Conservation (phyloP, 2,888 invertebrate genomes). For the Lepidonotus clava region DNA sequence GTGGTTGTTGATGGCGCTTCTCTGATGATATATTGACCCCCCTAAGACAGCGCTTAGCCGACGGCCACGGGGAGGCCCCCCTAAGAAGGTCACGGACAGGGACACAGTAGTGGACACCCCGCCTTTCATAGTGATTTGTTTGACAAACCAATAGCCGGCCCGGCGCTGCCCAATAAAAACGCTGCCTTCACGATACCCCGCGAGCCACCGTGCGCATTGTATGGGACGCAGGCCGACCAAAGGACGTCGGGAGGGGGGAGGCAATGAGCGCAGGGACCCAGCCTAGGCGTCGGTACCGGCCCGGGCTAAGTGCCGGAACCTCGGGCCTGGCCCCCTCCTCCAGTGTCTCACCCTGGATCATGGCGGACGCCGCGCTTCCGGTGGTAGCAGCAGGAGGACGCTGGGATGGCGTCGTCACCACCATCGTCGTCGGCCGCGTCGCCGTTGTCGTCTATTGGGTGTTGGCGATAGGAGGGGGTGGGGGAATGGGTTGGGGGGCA, state of each 20-base stretch:
- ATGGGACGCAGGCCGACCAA: background rate
- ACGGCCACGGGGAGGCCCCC: background rate
- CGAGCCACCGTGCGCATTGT: background rate
- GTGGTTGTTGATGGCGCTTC: too few relatives aligned
- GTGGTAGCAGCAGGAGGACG: background rate
- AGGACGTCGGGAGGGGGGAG: background rate
- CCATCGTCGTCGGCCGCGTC: too few relatives aligned
- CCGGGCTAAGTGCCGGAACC: background rate
- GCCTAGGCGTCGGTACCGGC: background rate
- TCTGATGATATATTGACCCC: background rate
- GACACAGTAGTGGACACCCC: background rate
- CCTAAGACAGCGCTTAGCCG: constrained; percentile 6
- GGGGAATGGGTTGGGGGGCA: background rate
- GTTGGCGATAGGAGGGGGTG: background rate
- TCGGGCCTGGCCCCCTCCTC: background rate
- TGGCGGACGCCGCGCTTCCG: background rate
- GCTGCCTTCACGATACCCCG: too few relatives aligned
- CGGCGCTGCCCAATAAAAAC: background rate
- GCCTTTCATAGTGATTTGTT: constrained; percentile 30
- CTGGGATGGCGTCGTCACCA: too few relatives aligned
- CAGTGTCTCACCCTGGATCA: background rate
- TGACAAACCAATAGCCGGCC: constrained; percentile 25
- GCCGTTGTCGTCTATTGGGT: background rate
- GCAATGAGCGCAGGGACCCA: background rate
- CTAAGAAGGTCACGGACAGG: background rate